Conservation (phyloP, 1,140 invertebrate species). For the Sminthurides bifidus region DNA sequence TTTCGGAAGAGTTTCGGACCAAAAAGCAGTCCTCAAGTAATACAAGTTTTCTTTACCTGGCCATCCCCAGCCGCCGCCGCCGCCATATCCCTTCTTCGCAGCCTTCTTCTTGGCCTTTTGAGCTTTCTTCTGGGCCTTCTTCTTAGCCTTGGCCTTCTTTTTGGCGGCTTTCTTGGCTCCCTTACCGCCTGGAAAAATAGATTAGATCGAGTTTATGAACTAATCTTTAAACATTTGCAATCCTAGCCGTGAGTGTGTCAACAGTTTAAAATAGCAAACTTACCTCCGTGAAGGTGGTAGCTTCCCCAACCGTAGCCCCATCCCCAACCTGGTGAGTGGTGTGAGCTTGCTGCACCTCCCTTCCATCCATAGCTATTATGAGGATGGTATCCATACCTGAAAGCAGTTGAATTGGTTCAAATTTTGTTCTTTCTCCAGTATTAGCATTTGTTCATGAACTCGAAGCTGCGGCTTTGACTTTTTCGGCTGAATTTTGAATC, state of each 20-base stretch:
- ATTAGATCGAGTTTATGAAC: not conserved
- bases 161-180: conserved; percentile 19
- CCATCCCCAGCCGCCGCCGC: conserved; percentile 13
- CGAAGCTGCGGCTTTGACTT: too few relatives aligned
- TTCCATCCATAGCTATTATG: conserved; percentile 29
- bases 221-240: not conserved
- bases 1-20: not conserved
- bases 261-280: not conserved
- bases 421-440: too few relatives aligned
- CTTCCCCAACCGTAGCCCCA: conserved; percentile 31
- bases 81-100: conserved; percentile 14
- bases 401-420: too few relatives aligned
- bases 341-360: conserved; percentile 11
- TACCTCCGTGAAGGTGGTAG: conserved; percentile 24
- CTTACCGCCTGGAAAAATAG: conserved; percentile 8
- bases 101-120: conserved; percentile 22
- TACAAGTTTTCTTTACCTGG: not conserved
- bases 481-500: too few relatives aligned
- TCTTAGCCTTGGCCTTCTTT: conserved; percentile 26
- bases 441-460: too few relatives aligned
- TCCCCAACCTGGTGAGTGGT: conserved; percentile 14
- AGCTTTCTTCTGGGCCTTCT: conserved; percentile 26
- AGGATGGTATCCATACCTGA: conserved; percentile 30
- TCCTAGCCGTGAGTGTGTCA: not conserved
- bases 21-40: not conserved